These are phyloP conservation scores for Myopa testacea DNA, from an alignment of 2,888 invertebrate genomes.

Conservation along the genomic window DNA sequence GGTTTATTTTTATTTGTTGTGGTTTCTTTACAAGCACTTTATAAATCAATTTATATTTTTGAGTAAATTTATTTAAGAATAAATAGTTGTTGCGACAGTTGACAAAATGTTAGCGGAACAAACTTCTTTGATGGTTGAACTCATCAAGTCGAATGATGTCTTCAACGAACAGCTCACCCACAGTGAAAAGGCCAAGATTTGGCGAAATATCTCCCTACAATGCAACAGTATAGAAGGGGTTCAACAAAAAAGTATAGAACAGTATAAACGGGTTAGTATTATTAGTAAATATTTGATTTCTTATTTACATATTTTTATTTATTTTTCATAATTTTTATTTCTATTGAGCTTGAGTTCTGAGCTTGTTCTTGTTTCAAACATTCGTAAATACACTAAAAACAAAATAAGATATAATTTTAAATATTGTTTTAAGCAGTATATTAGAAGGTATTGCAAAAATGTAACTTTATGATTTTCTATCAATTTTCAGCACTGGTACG, in stretches of 20 bases:
- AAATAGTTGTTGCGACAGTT: background rate
- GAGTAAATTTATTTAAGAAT: too few species aligned
- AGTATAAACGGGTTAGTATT: slow-evolving; percentile 22
- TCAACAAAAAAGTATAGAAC: background rate
- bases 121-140: slow-evolving; percentile 23
- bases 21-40: too few species aligned
- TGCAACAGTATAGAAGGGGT: slow-evolving; percentile 15
- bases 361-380: too few species aligned
- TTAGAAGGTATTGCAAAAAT: too few species aligned
- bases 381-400: too few species aligned
- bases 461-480: background rate
- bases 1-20: too few species aligned
- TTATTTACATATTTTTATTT: too few species aligned
- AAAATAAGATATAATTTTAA: too few species aligned
- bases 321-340: too few species aligned
- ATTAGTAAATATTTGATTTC: background rate
- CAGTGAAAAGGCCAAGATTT: slow-evolving; percentile 25
- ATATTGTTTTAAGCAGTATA: too few species aligned
- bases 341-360: too few species aligned
- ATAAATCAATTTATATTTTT: too few species aligned
- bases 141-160: background rate
- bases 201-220: slow-evolving; percentile 20
- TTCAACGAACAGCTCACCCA: background rate
- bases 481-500: slow-evolving; percentile 29
- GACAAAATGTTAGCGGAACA: slow-evolving; percentile 21